Percentiles rank a stretch among this genome's conserved stretches.
These are phyloP conservation scores for Pseudomyrmex concolor DNA, from an alignment of 1,140 invertebrate genomes.

Conservation along the genomic window DNA sequence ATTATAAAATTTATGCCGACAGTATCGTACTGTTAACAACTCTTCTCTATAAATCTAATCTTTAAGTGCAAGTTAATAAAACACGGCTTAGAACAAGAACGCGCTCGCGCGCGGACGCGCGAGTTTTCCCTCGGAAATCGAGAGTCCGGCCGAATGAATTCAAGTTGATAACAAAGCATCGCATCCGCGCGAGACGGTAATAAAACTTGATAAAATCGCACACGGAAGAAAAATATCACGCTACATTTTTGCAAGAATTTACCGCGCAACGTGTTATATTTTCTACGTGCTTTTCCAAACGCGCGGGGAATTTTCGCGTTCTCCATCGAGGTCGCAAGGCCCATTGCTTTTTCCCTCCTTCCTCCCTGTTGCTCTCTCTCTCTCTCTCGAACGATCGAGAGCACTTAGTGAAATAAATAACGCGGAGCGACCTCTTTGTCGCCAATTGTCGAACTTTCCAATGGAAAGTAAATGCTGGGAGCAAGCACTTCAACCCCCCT, in stretches of 20 bases:
- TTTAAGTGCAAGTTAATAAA: not conserved
- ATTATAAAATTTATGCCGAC: slow-evolving; percentile 5
- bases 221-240: slow-evolving; percentile 27
- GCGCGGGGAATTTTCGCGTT: slow-evolving; percentile 64
- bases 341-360: slow-evolving; percentile 52
- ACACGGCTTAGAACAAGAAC: not conserved
- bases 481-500: slow-evolving; percentile 59
- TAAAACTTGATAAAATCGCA: slow-evolving; percentile 45
- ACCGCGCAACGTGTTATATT: slow-evolving; percentile 39
- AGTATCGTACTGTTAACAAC: not conserved
- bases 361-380: too few species aligned
- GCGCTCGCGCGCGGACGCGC: not conserved
- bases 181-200: not conserved
- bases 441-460: slow-evolving; percentile 82
- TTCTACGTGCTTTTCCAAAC: slow-evolving; percentile 58
- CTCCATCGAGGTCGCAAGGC: slow-evolving; percentile 55
- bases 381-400: slow-evolving; percentile 79
- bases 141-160: not conserved
- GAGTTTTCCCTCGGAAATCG: not conserved
- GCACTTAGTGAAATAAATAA: slow-evolving; percentile 84
- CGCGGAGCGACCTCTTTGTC: slow-evolving; percentile 82
- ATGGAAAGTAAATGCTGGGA: slow-evolving; percentile 73
- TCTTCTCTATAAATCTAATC: not conserved
- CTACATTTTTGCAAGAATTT: slow-evolving; percentile 53
- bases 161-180: not conserved